Base-by-base conservation (phyloP, 2,888 invertebrate species). In the Eueremaeus valkanovi region DNA sequence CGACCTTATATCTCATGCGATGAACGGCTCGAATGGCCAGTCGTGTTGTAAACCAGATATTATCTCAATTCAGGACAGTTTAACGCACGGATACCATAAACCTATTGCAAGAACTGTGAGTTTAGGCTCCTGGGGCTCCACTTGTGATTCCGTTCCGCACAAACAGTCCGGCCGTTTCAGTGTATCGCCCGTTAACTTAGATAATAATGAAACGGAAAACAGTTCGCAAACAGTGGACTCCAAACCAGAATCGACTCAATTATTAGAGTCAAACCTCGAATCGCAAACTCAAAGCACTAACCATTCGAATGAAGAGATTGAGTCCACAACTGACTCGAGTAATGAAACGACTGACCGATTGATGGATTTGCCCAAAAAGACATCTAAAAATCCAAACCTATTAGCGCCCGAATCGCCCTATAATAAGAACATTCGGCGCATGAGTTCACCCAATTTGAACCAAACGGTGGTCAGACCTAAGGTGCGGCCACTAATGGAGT, bases 371-470 rank as follows among this genome's bases (percentile, higher is more conserved):
- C 45, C 45, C 29, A 68, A 40, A 68, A 27, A 24, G 5, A 66
- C 27, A 36, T 3, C 66, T 33, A 66, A 66, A 36, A 36, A 33
- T 11, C n/a, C 8, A 8, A 61, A 2, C 1, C 27, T 36, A 24
- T 24, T 68, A 13, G 24, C 18, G 1, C 68, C 68, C 1, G 68
- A 68, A 68, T 68, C 68, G 21, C 40, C 42, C 2, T 42, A 40
- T 42, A 68, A 68, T 68, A n/a, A 21, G 13, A 76, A 49, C 21
- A 75, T 77, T 31, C 40, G 79, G n/a, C 66, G 79, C 58, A 79
- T 79, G 79, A 79, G 79, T 61, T 77, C 79, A 5, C 79, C 79
- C 24, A 77, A 77, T 16, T 45, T 79, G 8, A 24, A 77, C 0
- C 63, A 77, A n/a, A 73, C 76, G 11, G n/a, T n/a, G n/a, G 73